Percentiles rank a stretch among this genome's conserved stretches.
These are phyloP conservation scores for Prenolepis imparis DNA, from an alignment of 2,888 invertebrate genomes.

Conservation along the genomic window DNA sequence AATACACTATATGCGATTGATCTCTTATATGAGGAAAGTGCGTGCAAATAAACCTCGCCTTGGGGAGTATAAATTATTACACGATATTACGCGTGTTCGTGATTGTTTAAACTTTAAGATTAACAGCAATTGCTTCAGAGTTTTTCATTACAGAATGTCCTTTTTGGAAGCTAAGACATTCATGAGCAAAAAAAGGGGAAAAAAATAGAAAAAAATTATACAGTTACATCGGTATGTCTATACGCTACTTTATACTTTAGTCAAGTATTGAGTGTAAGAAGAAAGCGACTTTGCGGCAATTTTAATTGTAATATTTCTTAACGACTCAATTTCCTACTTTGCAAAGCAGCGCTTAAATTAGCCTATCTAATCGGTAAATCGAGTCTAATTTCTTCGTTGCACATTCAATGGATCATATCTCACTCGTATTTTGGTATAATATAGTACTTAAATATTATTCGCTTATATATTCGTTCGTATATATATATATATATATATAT, in stretches of 20 bases:
- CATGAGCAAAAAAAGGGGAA: constrained; percentile 60
- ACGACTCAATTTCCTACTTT: constrained; percentile 56
- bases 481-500: constrained; percentile 17
- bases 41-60: constrained; percentile 72
- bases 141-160: constrained; percentile 64
- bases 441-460: constrained; percentile 62
- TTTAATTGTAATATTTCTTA: constrained; percentile 56
- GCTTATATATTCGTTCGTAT: constrained; percentile 52
- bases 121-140: constrained; percentile 72
- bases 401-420: constrained; percentile 80
- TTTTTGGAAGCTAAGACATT: constrained; percentile 61
- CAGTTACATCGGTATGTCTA: constrained; percentile 58
- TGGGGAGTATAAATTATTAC: constrained; percentile 59
- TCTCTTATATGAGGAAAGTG: constrained; percentile 7
- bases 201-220: constrained; percentile 59
- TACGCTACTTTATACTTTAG: constrained; percentile 58
- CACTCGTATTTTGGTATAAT: constrained; percentile 77
- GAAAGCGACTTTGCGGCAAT: constrained; percentile 51
- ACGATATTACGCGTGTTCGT: constrained; percentile 43
- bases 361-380: constrained; percentile 67
- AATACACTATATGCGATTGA: constrained; percentile 33
- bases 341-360: constrained; percentile 60
- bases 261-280: constrained; percentile 53
- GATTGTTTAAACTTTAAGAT: constrained; percentile 60
- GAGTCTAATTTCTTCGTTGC: constrained; percentile 83